Conservation (phyloP, 1,140 invertebrate species). For the Polypedilum vanderplanki region DNA sequence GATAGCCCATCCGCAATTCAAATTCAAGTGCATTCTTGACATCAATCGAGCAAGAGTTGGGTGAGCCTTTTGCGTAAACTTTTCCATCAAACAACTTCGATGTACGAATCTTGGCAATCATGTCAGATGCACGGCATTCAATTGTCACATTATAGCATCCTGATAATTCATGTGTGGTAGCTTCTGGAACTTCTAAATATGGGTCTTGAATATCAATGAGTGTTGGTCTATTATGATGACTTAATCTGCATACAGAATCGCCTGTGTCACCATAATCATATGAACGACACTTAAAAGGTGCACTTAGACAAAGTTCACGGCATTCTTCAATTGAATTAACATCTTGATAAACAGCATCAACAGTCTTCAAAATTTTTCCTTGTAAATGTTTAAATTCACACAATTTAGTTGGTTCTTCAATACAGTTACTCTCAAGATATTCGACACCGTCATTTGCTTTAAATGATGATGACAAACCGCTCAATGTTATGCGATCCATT, state of each 20-base stretch:
- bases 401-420: slow-evolving; percentile 80
- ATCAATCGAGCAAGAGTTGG: slow-evolving; percentile 86
- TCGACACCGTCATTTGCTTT: slow-evolving; percentile 64
- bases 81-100: slow-evolving; percentile 90
- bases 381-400: slow-evolving; percentile 87
- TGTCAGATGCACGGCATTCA: slow-evolving; percentile 82
- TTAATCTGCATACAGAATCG: slow-evolving; percentile 83
- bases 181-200: slow-evolving; percentile 80
- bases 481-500: slow-evolving; percentile 81
- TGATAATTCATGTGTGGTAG: slow-evolving; percentile 82
- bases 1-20: slow-evolving; percentile 81
- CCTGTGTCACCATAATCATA: slow-evolving; percentile 90
- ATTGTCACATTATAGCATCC: slow-evolving; percentile 93
- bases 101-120: slow-evolving; percentile 86
- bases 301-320: slow-evolving; percentile 78
- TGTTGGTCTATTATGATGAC: slow-evolving; percentile 81
- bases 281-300: slow-evolving; percentile 82
- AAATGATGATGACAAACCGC: slow-evolving; percentile 60
- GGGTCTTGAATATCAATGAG: slow-evolving; percentile 84
- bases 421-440: slow-evolving; percentile 85
- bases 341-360: slow-evolving; percentile 87
- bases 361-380: slow-evolving; percentile 84
- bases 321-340: slow-evolving; percentile 79
- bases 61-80: slow-evolving; percentile 87
- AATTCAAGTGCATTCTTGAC: slow-evolving; percentile 78